Conservation (phyloP, 2,888 invertebrate species). For the Lithophane semibrunnea region DNA sequence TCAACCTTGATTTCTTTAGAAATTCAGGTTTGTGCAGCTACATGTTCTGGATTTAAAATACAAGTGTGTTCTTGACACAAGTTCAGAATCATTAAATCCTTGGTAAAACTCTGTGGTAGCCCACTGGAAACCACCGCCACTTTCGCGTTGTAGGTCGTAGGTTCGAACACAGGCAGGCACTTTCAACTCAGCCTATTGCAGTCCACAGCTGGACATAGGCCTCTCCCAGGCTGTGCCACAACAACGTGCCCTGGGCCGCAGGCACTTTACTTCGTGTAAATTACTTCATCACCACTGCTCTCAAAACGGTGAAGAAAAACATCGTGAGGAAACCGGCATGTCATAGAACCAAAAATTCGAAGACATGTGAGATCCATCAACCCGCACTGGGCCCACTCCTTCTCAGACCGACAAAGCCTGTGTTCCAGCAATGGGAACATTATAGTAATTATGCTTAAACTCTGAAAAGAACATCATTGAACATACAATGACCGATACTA, state of each 20-base stretch:
- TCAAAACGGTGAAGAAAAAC: too few species aligned
- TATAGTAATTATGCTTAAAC: neutral
- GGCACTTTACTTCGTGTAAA: neutral
- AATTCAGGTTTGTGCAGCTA: neutral
- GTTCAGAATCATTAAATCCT: neutral
- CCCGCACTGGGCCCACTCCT: neutral
- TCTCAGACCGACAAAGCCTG: neutral
- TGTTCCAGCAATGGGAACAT: neutral
- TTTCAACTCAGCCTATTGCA: neutral
- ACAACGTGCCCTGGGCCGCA: neutral
- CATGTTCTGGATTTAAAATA: neutral
- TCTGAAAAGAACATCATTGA: neutral
- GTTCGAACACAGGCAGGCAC: neutral
- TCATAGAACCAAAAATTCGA: neutral
- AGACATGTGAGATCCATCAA: neutral
- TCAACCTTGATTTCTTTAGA: neutral
- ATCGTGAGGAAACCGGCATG: neutral
- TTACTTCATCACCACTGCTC: neutral
- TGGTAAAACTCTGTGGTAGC: neutral
- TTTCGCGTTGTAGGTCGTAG: neutral
- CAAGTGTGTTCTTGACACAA: too few species aligned
- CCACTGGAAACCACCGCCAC: neutral
- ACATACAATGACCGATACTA: conserved; percentile 19
- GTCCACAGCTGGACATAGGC: neutral
- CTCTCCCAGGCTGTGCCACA: neutral